Evolutionary conservation across 2,113 vertebrate genomes (phyloP).

Genomic region (Atractosteus spatula): DNA sequence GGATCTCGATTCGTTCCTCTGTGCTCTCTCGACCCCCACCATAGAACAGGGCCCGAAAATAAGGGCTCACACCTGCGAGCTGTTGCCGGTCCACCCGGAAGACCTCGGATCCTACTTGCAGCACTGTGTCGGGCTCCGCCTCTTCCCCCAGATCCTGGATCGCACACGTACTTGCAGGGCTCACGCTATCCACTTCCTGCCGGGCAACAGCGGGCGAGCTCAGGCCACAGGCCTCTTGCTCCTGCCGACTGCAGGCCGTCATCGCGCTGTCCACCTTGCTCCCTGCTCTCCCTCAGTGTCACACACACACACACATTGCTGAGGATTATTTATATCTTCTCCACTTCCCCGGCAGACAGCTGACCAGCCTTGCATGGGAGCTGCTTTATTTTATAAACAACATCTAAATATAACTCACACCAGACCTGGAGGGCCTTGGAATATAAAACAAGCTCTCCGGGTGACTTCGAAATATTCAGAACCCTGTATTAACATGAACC

Average conservation of each 20-base stretch:
- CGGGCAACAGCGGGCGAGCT: conserved; percentile 9
- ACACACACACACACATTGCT: not conserved
- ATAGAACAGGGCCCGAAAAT: conserved; percentile 82
- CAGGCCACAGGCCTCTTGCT: conserved; percentile 21
- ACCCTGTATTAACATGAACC: no score
- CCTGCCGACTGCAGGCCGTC: conserved; percentile 46
- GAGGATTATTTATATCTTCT: conserved; percentile 29
- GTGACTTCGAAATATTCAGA: no score
- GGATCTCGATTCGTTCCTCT: conserved; percentile 61
- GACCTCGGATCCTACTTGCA: conserved; percentile 64
- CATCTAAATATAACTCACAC: conserved; percentile 31
- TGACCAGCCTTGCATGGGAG: conserved; percentile 25
- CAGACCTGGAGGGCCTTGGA: not conserved
- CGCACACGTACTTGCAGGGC: not conserved
- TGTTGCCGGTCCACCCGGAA: conserved; percentile 72
- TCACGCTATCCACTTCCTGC: conserved; percentile 11
- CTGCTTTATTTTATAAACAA: conserved; percentile 32
- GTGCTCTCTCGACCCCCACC: conserved; percentile 69
- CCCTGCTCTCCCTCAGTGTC: conserved; percentile 21
- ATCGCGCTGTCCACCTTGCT: conserved; percentile 25
- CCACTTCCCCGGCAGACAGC: not conserved
- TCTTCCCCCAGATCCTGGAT: conserved; percentile 10
- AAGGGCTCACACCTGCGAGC: conserved; percentile 70
- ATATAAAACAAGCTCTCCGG: not conserved
- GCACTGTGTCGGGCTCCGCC: conserved; percentile 38